phyloP scores from a whole-genome alignment of 2,113 vertebrate species.

The Odontophorus gujanensis region DNA sequence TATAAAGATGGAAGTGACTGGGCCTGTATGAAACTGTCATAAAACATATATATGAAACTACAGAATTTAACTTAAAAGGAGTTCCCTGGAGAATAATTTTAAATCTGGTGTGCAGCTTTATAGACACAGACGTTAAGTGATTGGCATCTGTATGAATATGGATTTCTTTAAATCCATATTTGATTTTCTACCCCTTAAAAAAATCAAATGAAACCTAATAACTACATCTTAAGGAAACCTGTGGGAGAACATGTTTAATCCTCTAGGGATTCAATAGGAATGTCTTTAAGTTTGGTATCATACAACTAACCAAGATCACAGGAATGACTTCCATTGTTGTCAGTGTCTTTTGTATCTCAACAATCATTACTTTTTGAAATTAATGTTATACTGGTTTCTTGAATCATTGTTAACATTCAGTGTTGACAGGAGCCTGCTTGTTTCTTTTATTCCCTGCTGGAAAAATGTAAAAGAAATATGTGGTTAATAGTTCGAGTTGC shows the following conservation, averaged over 20 bases:
- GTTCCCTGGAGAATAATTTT: constrained; percentile 22
- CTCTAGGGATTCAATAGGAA: constrained; percentile 1
- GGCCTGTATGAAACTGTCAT: not conserved
- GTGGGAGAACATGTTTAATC: constrained; percentile 27
- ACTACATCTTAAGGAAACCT: constrained; percentile 32
- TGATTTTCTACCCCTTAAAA: constrained; percentile 32
- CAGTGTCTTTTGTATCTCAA: not conserved
- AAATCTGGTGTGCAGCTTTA: constrained; percentile 35
- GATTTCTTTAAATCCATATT: constrained; percentile 46
- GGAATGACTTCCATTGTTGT: not conserved
- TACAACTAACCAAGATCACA: not conserved
- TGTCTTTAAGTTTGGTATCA: not conserved
- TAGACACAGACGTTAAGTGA: constrained; percentile 23
- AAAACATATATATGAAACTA: not conserved
- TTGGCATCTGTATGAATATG: constrained; percentile 40
- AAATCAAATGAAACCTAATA: constrained; percentile 32
- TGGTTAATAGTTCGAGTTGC: not conserved
- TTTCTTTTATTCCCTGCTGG: not conserved
- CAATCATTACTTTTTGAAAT: not conserved
- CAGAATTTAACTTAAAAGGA: constrained; percentile 39
- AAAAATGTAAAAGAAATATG: not conserved
- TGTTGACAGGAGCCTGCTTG: not conserved
- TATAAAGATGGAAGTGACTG: not conserved
- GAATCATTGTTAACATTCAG: constrained; percentile 1
- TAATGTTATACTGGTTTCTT: not conserved